Percentiles rank a stretch among this genome's conserved stretches.
Evolutionary conservation across 2,113 vertebrate species (phyloP).

Genomic region (Misgurnus mizolepis): DNA sequence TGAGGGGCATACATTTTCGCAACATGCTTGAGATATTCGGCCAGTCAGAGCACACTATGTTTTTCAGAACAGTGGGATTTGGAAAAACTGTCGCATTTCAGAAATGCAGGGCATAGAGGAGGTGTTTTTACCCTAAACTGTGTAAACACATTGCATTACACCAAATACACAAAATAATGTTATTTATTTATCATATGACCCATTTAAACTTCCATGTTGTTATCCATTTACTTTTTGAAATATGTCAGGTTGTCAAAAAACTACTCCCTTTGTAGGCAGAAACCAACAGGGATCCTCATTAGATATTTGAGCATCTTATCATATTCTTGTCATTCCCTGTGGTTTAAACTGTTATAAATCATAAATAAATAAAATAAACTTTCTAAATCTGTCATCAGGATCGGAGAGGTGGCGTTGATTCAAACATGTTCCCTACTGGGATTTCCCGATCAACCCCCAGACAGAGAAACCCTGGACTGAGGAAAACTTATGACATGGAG

Average conservation of each 20-base stretch:
- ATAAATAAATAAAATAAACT: no score
- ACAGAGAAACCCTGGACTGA: slow-evolving; percentile 49
- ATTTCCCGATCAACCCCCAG: slow-evolving; percentile 42
- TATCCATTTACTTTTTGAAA: background rate
- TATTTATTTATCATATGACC: no score
- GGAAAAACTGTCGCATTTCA: no score
- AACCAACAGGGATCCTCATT: background rate
- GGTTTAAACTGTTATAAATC: background rate
- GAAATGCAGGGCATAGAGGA: background rate
- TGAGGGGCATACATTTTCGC: no score
- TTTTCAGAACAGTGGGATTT: no score
- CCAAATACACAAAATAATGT: no score
- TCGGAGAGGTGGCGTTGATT: slow-evolving; percentile 51
- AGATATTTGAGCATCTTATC: background rate
- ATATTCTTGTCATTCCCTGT: background rate
- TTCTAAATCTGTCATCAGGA: slow-evolving; percentile 32
- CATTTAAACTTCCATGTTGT: no score
- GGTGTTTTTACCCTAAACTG: no score
- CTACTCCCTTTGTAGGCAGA: background rate
- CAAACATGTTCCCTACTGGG: slow-evolving; percentile 21
- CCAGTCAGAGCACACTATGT: no score
- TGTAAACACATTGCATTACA: no score
- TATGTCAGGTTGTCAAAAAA: background rate
- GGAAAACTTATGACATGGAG: slow-evolving; percentile 60
- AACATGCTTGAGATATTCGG: no score